Evolutionary conservation across 2,113 vertebrate genomes (phyloP).

Genomic region (Micromys minutus): DNA sequence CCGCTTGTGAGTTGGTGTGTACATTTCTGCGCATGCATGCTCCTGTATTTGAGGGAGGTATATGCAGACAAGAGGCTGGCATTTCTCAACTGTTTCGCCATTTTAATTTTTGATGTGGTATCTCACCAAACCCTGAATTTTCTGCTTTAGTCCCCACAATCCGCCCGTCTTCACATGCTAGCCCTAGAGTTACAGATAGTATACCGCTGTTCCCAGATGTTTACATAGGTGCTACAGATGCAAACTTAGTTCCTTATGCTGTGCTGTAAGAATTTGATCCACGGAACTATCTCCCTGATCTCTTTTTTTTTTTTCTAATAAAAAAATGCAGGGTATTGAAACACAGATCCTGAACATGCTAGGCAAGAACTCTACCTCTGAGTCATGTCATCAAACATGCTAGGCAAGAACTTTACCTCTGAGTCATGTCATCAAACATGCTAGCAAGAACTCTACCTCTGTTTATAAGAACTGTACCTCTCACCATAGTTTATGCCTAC

Average conservation of each 20-base stretch:
- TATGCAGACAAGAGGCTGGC: too few relatives aligned
- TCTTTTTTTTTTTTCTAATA: not conserved
- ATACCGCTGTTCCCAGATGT: not conserved
- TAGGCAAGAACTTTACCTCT: too few relatives aligned
- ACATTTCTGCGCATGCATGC: not conserved
- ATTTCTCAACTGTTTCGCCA: not conserved
- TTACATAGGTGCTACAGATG: not conserved
- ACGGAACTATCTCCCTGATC: not conserved
- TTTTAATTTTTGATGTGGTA: not conserved
- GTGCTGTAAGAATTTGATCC: not conserved
- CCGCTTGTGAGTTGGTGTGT: not conserved
- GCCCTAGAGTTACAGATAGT: not conserved
- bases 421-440: too few relatives aligned
- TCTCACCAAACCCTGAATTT: not conserved
- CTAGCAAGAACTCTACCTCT: too few relatives aligned
- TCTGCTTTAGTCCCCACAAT: not conserved
- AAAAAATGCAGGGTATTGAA: not conserved
- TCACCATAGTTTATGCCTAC: not conserved
- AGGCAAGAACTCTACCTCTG: not conserved
- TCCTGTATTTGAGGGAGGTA: not conserved
- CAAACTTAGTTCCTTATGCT: not conserved
- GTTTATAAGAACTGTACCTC: too few relatives aligned
- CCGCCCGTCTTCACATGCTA: not conserved
- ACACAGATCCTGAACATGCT: not conserved
- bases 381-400: not conserved